These are phyloP conservation scores for Cordylochernes scorpioides DNA, from an alignment of 2,888 invertebrate species.

Conservation along the genomic window DNA sequence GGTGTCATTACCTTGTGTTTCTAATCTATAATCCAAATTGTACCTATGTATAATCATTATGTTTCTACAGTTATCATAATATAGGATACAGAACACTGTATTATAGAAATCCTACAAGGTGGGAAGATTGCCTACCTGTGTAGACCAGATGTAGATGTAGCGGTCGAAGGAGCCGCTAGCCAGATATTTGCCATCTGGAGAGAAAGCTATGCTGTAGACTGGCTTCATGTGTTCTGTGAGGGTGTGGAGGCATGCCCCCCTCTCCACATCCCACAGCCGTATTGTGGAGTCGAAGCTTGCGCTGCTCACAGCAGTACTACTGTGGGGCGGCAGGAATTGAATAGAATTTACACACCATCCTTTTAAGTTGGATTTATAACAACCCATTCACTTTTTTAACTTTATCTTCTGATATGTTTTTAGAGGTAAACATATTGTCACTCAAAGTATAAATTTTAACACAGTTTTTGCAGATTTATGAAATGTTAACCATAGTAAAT, in stretches of 20 bases:
- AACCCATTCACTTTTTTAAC: too few species aligned
- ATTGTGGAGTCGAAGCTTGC: constrained; percentile 97
- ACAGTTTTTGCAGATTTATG: too few species aligned
- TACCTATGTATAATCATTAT: too few species aligned
- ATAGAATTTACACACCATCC: constrained; percentile 1
- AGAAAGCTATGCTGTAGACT: constrained; percentile 90
- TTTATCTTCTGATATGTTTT: too few species aligned
- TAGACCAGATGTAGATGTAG: constrained; percentile 97
- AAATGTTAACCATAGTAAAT: too few species aligned
- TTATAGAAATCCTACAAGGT: constrained; percentile 1
- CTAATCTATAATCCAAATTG: too few species aligned
- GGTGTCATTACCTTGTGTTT: too few species aligned
- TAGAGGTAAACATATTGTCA: too few species aligned
- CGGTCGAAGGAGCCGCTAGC: constrained; percentile 97
- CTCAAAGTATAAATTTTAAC: too few species aligned
- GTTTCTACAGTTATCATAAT: too few species aligned
- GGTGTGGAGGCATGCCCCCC: constrained; percentile 75
- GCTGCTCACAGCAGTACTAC: constrained; percentile 26
- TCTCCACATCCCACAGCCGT: constrained; percentile 79
- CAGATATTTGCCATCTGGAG: constrained; percentile 89
- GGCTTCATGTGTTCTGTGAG: constrained; percentile 90
- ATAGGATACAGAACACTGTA: neutral
- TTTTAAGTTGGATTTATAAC: too few species aligned
- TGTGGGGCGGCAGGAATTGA: neutral
- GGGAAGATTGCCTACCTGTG: constrained; percentile 34